Percentiles rank a stretch among this genome's conserved stretches.
These are phyloP conservation scores for Achatina immaculata DNA, from an alignment of 1,140 invertebrate species.

Conservation along the genomic window DNA sequence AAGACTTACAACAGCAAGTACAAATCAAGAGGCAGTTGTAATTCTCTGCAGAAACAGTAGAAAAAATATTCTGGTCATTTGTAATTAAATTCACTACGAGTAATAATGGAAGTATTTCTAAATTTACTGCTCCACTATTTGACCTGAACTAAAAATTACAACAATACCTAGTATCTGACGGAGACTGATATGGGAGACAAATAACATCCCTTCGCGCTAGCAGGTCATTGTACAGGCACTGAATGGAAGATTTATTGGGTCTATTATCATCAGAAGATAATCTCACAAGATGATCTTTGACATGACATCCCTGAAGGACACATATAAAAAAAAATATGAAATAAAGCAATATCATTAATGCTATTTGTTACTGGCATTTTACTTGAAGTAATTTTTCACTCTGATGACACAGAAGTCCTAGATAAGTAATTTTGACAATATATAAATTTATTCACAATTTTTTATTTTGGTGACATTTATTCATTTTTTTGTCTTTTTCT, in stretches of 20 bases:
- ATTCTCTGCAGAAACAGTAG: too few relatives aligned
- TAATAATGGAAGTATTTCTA: too few relatives aligned
- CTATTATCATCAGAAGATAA: conserved; percentile 41
- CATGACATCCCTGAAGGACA: conserved; percentile 65
- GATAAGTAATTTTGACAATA: too few relatives aligned
- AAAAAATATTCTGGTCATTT: too few relatives aligned
- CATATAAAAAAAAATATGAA: conserved; percentile 19
- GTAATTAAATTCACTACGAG: too few relatives aligned
- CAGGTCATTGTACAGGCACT: conserved; percentile 64
- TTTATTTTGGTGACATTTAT: not conserved
- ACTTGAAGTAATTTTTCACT: too few relatives aligned
- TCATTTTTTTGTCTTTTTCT: not conserved
- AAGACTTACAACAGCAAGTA: too few relatives aligned
- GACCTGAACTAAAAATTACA: not conserved
- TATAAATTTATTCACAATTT: too few relatives aligned
- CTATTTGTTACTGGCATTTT: too few relatives aligned
- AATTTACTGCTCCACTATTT: too few relatives aligned
- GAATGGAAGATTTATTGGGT: conserved; percentile 39
- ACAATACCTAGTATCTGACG: conserved; percentile 55
- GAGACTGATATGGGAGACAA: conserved; percentile 63
- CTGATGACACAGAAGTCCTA: too few relatives aligned
- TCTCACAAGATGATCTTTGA: conserved; percentile 66
- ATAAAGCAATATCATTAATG: not conserved
- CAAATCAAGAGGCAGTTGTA: too few relatives aligned
- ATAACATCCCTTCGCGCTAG: conserved; percentile 64